Percentiles rank a stretch among this genome's conserved stretches.
phyloP scores from a whole-genome alignment of 2,113 vertebrate genomes.

The Motacilla tschutschensis region DNA sequence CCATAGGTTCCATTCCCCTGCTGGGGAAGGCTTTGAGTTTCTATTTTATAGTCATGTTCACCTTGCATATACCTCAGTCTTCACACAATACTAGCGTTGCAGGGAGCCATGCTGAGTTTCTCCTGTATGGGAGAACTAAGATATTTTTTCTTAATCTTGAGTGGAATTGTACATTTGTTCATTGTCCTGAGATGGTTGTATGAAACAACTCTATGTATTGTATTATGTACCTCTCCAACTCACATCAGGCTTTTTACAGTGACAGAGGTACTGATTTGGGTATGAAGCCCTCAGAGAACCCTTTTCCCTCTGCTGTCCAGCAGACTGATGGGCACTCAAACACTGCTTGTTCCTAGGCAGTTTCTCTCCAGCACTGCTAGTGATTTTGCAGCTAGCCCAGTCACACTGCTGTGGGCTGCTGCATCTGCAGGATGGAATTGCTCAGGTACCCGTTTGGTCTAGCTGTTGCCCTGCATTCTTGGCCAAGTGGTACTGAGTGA shows the following conservation, averaged over 20 bases:
- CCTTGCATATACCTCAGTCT: slow-evolving; percentile 42
- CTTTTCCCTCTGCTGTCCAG: neutral
- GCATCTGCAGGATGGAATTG: neutral
- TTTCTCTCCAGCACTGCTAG: neutral
- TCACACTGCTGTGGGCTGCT: neutral
- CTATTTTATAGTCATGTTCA: slow-evolving; percentile 30
- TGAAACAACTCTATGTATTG: neutral
- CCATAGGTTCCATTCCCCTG: neutral
- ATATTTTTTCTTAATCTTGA: slow-evolving; percentile 4
- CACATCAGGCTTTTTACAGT: neutral
- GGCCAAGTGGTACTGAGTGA: slow-evolving; percentile 9
- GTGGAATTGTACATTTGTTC: neutral
- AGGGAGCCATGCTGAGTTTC: neutral
- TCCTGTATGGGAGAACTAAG: neutral
- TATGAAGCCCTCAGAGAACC: neutral
- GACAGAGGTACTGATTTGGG: neutral
- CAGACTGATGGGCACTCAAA: neutral
- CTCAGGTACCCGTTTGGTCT: neutral
- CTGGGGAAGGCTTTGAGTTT: slow-evolving; percentile 44
- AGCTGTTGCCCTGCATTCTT: neutral
- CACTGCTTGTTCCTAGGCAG: neutral
- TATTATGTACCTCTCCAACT: neutral
- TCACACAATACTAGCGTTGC: neutral
- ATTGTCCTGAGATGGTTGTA: neutral
- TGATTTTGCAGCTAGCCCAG: neutral